These are phyloP conservation scores for Nesidiocoris tenuis DNA, from an alignment of 2,888 invertebrate species.

Conservation along the genomic window DNA sequence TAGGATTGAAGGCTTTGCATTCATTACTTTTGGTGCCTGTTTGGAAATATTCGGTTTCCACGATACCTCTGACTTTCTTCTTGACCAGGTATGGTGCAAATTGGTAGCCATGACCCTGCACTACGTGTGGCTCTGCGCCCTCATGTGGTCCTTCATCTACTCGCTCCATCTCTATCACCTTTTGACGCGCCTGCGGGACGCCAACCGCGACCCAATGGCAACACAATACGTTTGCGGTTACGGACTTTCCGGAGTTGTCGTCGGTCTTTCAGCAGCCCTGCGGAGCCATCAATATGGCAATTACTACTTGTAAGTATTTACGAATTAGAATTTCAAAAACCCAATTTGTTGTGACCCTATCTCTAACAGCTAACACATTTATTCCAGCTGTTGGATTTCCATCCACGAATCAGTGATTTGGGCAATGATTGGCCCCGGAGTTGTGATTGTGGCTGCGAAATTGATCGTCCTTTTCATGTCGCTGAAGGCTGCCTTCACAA, in stretches of 20 bases:
- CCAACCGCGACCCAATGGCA: constrained; percentile 90
- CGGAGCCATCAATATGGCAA: constrained; percentile 94
- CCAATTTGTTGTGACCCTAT: no score
- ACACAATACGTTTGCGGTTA: constrained; percentile 92
- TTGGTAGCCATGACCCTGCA: constrained; percentile 86
- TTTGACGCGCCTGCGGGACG: constrained; percentile 92
- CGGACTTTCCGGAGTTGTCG: constrained; percentile 85
- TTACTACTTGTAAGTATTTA: constrained; percentile 77
- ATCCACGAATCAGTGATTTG: constrained; percentile 91
- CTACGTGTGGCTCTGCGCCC: constrained; percentile 87
- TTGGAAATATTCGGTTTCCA: neutral
- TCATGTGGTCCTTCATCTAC: constrained; percentile 90
- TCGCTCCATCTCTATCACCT: constrained; percentile 90
- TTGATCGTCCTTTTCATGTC: constrained; percentile 79
- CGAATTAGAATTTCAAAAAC: no score
- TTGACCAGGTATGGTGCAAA: constrained; percentile 74
- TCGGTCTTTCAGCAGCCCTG: constrained; percentile 87
- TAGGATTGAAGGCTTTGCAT: neutral
- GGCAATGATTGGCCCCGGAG: constrained; percentile 91
- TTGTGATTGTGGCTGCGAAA: constrained; percentile 73
- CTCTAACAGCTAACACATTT: no score
- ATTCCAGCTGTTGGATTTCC: constrained; percentile 86
- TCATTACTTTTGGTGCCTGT: no score
- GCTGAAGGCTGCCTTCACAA: constrained; percentile 84
- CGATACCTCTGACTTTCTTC: neutral